phyloP scores from a whole-genome alignment of 2,888 invertebrate genomes.

The Zhuqinia jingwanae region DNA sequence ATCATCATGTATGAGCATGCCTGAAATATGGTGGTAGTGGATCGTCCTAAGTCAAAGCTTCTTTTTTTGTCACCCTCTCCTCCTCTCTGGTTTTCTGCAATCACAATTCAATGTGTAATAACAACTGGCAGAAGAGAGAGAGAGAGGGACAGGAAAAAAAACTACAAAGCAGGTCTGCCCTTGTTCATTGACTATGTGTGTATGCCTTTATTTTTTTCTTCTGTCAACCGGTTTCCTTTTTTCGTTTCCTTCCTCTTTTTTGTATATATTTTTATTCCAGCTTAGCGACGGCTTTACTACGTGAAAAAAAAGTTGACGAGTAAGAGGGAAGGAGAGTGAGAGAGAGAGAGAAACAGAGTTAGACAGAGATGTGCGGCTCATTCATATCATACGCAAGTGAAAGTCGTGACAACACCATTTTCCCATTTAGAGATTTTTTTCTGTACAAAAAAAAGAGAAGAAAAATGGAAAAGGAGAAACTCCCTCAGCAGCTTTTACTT shows the following conservation, averaged over 20 bases:
- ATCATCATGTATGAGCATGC: neutral
- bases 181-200: constrained; percentile 25
- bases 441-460: constrained; percentile 20
- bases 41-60: constrained; percentile 17
- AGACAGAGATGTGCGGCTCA: constrained; percentile 33
- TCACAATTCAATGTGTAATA: constrained; percentile 2
- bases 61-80: constrained; percentile 27
- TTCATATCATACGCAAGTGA: constrained; percentile 47
- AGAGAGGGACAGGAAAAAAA: neutral
- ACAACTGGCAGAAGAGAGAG: neutral
- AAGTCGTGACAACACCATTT: constrained; percentile 69
- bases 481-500: constrained; percentile 44
- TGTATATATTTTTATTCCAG: constrained; percentile 58
- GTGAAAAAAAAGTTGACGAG: constrained; percentile 47
- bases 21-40: constrained; percentile 28
- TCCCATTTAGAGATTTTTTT: constrained; percentile 61
- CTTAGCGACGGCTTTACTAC: constrained; percentile 55
- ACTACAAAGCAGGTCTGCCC: constrained; percentile 13
- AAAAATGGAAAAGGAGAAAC: constrained; percentile 3
- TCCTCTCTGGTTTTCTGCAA: neutral
- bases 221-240: constrained; percentile 63
- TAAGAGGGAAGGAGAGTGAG: constrained; percentile 17
- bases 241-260: constrained; percentile 37
- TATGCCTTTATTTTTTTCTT: neutral
- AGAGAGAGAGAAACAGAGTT: too few relatives aligned